Evolutionary conservation across 2,888 invertebrate genomes (phyloP).

Genomic region (Lithosia quadra): DNA sequence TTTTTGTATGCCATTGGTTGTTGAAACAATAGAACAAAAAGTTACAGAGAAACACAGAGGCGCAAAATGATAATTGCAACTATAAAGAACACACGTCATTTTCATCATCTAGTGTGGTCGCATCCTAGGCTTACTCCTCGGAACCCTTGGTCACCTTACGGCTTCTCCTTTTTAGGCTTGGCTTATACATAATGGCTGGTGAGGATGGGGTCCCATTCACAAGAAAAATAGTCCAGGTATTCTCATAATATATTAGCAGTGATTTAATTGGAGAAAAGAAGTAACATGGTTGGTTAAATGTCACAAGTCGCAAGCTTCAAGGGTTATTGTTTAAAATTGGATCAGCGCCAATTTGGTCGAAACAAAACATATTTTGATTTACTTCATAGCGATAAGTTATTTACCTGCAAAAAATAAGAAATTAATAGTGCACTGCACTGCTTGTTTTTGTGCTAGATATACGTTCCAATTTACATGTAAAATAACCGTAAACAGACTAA

Average conservation of each 20-base stretch:
- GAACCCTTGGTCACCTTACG: not conserved
- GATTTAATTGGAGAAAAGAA: not conserved
- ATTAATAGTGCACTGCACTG: not conserved
- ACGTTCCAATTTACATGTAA: not conserved
- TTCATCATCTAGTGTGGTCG: not conserved
- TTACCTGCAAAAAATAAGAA: not conserved
- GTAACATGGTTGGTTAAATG: not conserved
- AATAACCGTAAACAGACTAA: not conserved
- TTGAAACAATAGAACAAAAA: not conserved
- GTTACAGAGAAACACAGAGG: not conserved
- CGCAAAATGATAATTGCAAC: not conserved
- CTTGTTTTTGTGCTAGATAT: not conserved
- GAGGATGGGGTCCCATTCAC: not conserved
- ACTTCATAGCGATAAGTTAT: not conserved
- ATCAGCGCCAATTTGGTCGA: not conserved
- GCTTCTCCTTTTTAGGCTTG: no score
- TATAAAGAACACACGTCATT: not conserved
- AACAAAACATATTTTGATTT: not conserved
- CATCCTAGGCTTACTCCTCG: not conserved
- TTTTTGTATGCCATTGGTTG: not conserved
- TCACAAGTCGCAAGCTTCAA: not conserved
- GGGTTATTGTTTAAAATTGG: not conserved
- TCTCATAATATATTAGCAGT: not conserved
- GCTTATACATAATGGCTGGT: no score
- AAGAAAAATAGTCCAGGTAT: not conserved